phyloP scores from a whole-genome alignment of 2,797 vertebrate genomes.

The Bovichtus variegatus region DNA sequence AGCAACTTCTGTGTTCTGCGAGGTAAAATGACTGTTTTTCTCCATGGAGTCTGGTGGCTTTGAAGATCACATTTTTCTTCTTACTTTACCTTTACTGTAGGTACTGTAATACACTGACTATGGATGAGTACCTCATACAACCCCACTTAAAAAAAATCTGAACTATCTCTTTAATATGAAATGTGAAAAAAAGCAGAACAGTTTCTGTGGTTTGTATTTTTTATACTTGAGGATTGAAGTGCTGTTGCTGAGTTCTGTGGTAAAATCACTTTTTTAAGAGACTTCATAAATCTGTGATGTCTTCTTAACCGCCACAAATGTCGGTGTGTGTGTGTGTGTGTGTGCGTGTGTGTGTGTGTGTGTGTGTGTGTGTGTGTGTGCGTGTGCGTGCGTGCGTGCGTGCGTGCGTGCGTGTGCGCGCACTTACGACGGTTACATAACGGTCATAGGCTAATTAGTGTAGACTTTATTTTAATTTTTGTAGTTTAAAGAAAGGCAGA shows the following conservation, averaged over 20 bases:
- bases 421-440: slow-evolving; percentile 50
- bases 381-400: too few species aligned
- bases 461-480: slow-evolving; percentile 25
- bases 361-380: not conserved
- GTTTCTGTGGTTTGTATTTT: slow-evolving; percentile 2
- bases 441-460: slow-evolving; percentile 35
- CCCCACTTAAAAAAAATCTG: too few species aligned
- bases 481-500: slow-evolving; percentile 13
- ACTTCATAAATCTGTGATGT: slow-evolving; percentile 1
- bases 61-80: too few species aligned
- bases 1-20: too few species aligned
- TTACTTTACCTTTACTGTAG: too few species aligned
- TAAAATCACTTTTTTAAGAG: not conserved
- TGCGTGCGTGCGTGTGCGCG: slow-evolving; percentile 23
- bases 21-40: too few species aligned
- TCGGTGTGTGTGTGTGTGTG: slow-evolving; percentile 1
- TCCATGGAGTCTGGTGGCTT: too few species aligned
- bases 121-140: too few species aligned
- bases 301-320: slow-evolving; percentile 14
- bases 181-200: slow-evolving; percentile 2
- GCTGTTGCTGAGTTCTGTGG: not conserved
- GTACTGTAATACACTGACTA: too few species aligned
- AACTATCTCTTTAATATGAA: not conserved
- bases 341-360: too few species aligned
- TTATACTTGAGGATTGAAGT: not conserved